Base-by-base conservation (phyloP, 2,888 invertebrate species). In the Cryptus armator region DNA sequence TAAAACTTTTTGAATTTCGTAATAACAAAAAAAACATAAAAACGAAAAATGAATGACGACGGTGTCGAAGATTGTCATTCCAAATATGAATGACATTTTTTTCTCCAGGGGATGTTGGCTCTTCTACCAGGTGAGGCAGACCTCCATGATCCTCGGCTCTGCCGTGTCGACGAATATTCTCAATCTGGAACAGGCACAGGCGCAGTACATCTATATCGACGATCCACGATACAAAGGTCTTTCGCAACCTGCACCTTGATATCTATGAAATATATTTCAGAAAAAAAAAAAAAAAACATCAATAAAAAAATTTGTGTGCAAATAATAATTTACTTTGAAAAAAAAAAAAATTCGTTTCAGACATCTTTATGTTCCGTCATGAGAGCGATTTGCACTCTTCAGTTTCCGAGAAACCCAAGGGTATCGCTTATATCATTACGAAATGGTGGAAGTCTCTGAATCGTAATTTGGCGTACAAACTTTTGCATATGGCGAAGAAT, bases 371-470 rank as follows among this genome's bases (percentile, higher is more conserved):
- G 75, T 80, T 78, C 71, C 51, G 67, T 32, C 68, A 87, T 24
- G 88, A 87, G 16, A 87, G 89, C 59, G 90, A 91, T 84, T 83
- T 90, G 29, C 88, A 90, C 12, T 87, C 89, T 3, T 87, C 86
- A 10, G 76, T 88, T 2, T 68, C 84, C 19, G 85, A 90, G 10
- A 90, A 88, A 46, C 85, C 89, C 5, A 77, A 85, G 66, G 89
- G 87, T 32, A 82, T 93, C 14, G 86, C 88, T 10, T 83, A 91
- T 29, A 75, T 85, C 19, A 81, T 93, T 24, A 87, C 85, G 14
- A 94, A 94, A 89, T 95, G 95, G 93, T 96, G 96, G 96, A 96
- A 96, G 90, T 94, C 95, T 14, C 93, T 96, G 16, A 95, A 96
- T 89, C 95, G 95, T 89, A 96, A 95, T 6, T 91, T 96, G n/a